Evolutionary conservation across 2,888 invertebrate species (phyloP).

Genomic region (Caradrina clavipalpis): DNA sequence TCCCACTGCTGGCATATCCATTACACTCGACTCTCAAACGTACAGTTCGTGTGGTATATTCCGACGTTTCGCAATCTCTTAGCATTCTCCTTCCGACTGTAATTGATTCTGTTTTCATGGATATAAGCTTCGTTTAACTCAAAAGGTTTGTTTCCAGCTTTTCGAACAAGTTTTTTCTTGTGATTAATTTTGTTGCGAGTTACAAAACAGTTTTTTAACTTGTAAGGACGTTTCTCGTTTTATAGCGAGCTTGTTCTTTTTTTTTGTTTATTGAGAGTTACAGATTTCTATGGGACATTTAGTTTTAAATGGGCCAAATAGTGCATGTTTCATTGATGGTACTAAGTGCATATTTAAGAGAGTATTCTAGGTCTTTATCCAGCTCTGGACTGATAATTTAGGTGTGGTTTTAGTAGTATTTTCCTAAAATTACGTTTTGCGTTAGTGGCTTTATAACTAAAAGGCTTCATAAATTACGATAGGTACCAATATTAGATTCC

Average conservation of each 20-base stretch:
- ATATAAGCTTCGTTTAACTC: conserved; percentile 47
- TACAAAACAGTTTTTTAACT: conserved; percentile 55
- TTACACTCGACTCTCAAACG: conserved; percentile 26
- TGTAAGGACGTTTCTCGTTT: conserved; percentile 42
- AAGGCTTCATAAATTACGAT: too few species aligned
- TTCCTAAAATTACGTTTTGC: too few species aligned
- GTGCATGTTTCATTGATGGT: neutral
- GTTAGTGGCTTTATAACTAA: too few species aligned
- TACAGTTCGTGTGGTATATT: conserved; percentile 26
- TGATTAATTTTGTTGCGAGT: conserved; percentile 53
- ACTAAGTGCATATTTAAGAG: too few species aligned
- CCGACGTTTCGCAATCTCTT: conserved; percentile 38
- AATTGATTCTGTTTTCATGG: conserved; percentile 53
- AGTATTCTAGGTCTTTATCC: too few species aligned
- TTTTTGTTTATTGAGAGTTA: conserved; percentile 6
- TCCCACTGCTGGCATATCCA: conserved; percentile 30
- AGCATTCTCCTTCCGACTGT: conserved; percentile 24
- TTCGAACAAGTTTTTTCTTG: conserved; percentile 46
- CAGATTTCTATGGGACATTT: conserved; percentile 23
- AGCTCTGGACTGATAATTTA: too few species aligned
- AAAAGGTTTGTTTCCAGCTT: conserved; percentile 46
- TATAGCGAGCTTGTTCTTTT: conserved; percentile 29
- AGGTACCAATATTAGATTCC: too few species aligned
- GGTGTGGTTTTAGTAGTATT: too few species aligned
- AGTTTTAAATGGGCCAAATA: conserved; percentile 30